Evolutionary conservation across 2,797 vertebrate species (phyloP).

Genomic region (Pampus argenteus): DNA sequence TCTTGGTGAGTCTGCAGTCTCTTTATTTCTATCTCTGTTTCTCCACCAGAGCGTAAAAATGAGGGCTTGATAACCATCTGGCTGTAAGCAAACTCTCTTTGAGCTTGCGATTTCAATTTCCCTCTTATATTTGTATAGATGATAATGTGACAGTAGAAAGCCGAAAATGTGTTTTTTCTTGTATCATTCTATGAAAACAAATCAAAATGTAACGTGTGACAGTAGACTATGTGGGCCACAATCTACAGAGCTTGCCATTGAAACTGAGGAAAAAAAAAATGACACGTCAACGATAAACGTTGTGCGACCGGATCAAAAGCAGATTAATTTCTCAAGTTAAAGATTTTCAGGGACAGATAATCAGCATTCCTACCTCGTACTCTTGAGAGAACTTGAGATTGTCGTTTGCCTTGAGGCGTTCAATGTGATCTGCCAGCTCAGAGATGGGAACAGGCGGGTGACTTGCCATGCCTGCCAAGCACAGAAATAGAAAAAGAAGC

Average conservation of each 20-base stretch:
- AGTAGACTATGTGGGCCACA: neutral
- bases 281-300: conserved; percentile 42
- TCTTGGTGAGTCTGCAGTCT: conserved; percentile 27
- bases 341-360: conserved; percentile 63
- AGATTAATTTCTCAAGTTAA: conserved; percentile 47
- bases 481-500: conserved; percentile 62
- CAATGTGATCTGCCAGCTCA: conserved; percentile 96
- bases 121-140: conserved; percentile 62
- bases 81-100: conserved; percentile 74
- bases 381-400: conserved; percentile 99
- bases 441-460: conserved; percentile 96
- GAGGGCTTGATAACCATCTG: conserved; percentile 72
- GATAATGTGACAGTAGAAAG: conserved; percentile 46
- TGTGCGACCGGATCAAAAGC: conserved; percentile 29
- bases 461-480: conserved; percentile 94
- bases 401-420: conserved; percentile 98
- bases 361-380: conserved; percentile 92
- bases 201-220: conserved; percentile 42
- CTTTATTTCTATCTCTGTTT: conserved; percentile 61
- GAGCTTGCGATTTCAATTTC: conserved; percentile 72
- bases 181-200: conserved; percentile 38
- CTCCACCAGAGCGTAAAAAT: conserved; percentile 61
- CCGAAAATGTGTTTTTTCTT: conserved; percentile 54
- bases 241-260: conserved; percentile 12
- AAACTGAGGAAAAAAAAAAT: conserved; percentile 27